A percentile compares a stretch with the other conserved stretches of the same genome.
Evolutionary conservation across 2,888 invertebrate species (phyloP).

Genomic region (Pasiphila rectangulata): DNA sequence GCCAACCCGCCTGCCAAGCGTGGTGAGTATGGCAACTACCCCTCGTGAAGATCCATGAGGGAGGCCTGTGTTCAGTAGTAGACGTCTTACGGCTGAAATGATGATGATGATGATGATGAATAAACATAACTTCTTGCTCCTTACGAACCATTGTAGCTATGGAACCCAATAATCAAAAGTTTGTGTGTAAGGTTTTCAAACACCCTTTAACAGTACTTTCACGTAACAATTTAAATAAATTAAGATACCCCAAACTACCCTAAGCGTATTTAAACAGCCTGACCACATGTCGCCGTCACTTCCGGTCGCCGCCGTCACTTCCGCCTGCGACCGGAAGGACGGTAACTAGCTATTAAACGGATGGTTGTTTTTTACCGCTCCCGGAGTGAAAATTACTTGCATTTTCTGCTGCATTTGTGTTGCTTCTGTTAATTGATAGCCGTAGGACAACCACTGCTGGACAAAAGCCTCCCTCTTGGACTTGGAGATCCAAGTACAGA

Average conservation of each 20-base stretch:
- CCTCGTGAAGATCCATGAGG: too few relatives aligned
- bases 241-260: slow-evolving; percentile 12
- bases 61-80: too few relatives aligned
- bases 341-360: slow-evolving; percentile 24
- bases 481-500: too few relatives aligned
- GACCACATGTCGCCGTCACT: slow-evolving; percentile 18
- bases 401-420: neutral
- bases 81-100: too few relatives aligned
- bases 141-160: too few relatives aligned
- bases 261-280: slow-evolving; percentile 12
- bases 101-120: too few relatives aligned
- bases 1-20: too few relatives aligned
- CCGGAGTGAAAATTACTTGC: neutral
- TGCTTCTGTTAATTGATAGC: too few relatives aligned
- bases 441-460: too few relatives aligned
- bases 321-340: slow-evolving; percentile 16
- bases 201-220: neutral
- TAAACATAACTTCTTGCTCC: too few relatives aligned
- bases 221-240: slow-evolving; percentile 20
- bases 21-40: too few relatives aligned
- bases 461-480: too few relatives aligned
- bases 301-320: slow-evolving; percentile 7
- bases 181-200: neutral
- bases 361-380: slow-evolving; percentile 22
- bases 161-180: neutral